phyloP scores from a whole-genome alignment of 2,888 invertebrate species.

The Portevinia maculata region DNA sequence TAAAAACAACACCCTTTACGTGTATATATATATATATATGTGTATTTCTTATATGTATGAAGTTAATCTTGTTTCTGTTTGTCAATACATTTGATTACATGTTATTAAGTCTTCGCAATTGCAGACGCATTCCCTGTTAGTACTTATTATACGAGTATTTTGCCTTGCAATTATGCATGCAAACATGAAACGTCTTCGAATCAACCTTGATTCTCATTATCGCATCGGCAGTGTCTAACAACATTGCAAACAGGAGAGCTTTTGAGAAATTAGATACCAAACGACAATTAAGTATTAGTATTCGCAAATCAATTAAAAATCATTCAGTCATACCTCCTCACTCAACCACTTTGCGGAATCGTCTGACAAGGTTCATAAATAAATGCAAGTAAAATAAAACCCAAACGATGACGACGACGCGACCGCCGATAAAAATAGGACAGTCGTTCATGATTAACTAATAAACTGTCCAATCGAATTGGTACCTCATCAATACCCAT shows the following conservation, averaged over 20 bases:
- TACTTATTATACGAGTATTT: no score
- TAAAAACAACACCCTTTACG: no score
- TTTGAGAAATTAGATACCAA: slow-evolving; percentile 34
- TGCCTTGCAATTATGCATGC: slow-evolving; percentile 6
- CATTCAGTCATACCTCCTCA: slow-evolving; percentile 9
- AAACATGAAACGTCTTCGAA: slow-evolving; percentile 1
- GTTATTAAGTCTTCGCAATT: no score
- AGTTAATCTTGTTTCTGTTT: no score
- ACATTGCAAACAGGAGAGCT: slow-evolving; percentile 16
- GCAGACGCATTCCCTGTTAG: no score
- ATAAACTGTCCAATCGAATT: slow-evolving; percentile 42
- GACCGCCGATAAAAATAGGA: background rate
- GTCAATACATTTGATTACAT: no score
- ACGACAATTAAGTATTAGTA: slow-evolving; percentile 3
- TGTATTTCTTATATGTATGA: no score
- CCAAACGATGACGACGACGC: no score
- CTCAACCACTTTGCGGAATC: background rate
- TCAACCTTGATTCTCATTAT: slow-evolving; percentile 19
- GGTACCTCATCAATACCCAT: slow-evolving; percentile 22
- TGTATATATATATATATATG: no score
- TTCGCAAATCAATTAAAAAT: slow-evolving; percentile 41
- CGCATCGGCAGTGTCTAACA: slow-evolving; percentile 10
- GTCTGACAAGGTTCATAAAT: slow-evolving; percentile 13
- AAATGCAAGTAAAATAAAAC: background rate
- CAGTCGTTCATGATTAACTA: slow-evolving; percentile 29